Percentiles rank a stretch among this genome's conserved stretches.
Evolutionary conservation across 2,888 invertebrate genomes (phyloP).

Genomic region (Melieria crassipennis): DNA sequence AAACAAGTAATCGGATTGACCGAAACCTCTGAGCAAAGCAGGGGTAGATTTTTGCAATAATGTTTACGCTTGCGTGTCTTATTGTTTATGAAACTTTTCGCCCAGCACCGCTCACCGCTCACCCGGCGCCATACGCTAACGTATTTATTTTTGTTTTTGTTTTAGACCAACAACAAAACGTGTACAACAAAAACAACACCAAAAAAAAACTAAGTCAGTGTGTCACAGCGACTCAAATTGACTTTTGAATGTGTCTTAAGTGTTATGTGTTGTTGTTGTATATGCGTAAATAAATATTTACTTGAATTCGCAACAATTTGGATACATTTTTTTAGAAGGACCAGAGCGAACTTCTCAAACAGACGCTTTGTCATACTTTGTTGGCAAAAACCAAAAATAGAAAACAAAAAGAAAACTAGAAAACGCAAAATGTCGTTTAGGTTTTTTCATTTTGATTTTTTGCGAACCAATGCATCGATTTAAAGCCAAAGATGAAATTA

Average conservation of each 20-base stretch:
- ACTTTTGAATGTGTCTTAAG: constrained; percentile 12
- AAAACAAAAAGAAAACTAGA: no score
- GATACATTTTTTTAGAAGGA: neutral
- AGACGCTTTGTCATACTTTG: no score
- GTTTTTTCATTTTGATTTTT: no score
- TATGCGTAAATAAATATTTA: constrained; percentile 6
- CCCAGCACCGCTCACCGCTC: neutral
- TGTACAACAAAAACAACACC: neutral
- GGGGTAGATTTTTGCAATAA: constrained; percentile 30
- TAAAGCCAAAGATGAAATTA: no score
- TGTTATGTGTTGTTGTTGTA: neutral
- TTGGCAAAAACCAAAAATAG: no score
- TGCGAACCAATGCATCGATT: no score
- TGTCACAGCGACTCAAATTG: constrained; percentile 18
- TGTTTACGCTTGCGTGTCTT: constrained; percentile 33
- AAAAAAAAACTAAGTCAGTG: constrained; percentile 27
- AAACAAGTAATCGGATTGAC: neutral
- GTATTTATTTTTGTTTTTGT: constrained; percentile 8
- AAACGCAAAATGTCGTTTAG: no score
- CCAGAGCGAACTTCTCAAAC: no score
- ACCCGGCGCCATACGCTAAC: no score
- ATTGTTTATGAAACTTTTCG: constrained; percentile 22
- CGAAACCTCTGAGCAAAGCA: constrained; percentile 14
- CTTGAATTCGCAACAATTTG: constrained; percentile 4
- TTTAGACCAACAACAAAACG: neutral